Evolutionary conservation across 2,797 vertebrate genomes (phyloP), one percentile per base, ranked within the genome.

Genomic region (Lepus oiostolus): DNA sequence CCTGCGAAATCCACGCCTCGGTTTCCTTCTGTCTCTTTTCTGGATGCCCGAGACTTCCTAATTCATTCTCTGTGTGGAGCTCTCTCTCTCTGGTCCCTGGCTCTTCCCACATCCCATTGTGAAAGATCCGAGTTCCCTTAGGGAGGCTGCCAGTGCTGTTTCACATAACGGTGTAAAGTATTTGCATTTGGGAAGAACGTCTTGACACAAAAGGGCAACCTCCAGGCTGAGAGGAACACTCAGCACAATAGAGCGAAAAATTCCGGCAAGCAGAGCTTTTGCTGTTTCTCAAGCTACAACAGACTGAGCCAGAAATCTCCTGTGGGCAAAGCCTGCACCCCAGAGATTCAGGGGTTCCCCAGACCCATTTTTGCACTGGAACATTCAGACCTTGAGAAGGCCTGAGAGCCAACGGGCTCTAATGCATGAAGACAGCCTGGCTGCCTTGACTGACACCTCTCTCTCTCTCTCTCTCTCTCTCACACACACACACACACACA

Each of bases 371-470:
- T 1, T 50, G 1, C 7, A 6, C n/a, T 58, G 47, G 74, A 16
- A 58, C 9, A 14, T 5, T 7, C 26, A 75, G 30, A 54, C 21
- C 42, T 2, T 26, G 32, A 60, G 26, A 67, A 65, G 22, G 32
- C 6, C 0, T 6, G n/a, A 52, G 0, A 62, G 63, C 17, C 24
- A 7, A 5, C 5, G 28, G 9, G 26, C 42, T n/a, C 50, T 6
- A 11, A 71, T 11, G 7, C 6, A 6, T 9, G 4, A 26, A 14
- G 21, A 5, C 54, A 30, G 11, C 3, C 24, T 30, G 47, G 2
- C 52, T 54, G 21, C 28, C n/a, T 10, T 19, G 54, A 14, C 16
- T 50, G 30, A 14, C 50, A 10, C 32, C 42, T 9, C 42, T 9
- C 42, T 42, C 42, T 42, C 42, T 42, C 42, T 42, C 7, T 42